Evolutionary conservation across 2,113 vertebrate species (phyloP).

Genomic region (Haliaeetus leucogaster): DNA sequence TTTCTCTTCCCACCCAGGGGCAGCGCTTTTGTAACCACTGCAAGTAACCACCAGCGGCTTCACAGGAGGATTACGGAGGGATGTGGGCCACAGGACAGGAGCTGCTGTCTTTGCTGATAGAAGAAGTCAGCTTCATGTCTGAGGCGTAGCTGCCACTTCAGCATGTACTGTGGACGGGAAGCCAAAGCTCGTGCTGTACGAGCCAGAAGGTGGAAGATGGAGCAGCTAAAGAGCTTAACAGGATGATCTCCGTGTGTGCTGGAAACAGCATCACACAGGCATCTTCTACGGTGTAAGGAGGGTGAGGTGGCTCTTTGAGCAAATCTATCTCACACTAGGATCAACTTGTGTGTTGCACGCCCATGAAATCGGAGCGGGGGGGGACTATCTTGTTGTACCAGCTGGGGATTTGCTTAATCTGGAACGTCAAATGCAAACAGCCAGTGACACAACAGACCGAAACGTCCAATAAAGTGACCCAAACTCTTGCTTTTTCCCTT

Average conservation of each 20-base stretch:
- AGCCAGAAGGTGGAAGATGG: background rate
- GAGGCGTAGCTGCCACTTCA: background rate
- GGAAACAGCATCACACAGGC: background rate
- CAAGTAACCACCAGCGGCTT: background rate
- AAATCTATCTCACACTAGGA: background rate
- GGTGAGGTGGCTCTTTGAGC: background rate
- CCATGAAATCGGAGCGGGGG: background rate
- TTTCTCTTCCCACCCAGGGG: background rate
- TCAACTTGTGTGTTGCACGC: background rate
- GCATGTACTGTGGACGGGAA: accelerated
- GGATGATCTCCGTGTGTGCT: background rate
- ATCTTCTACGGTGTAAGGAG: background rate
- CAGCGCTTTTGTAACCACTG: background rate
- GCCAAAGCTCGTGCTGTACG: background rate
- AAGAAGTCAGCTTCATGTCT: accelerated
- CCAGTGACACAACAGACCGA: background rate
- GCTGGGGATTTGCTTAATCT: background rate
- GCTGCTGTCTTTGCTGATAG: background rate
- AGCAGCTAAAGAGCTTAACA: background rate
- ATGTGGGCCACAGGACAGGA: too few species aligned
- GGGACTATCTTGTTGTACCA: background rate
- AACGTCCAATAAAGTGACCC: background rate
- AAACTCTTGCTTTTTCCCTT: background rate
- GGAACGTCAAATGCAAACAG: background rate
- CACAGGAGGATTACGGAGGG: background rate